Evolutionary conservation across 64 coral and sea anemone species (phyloP).

Genomic region (Astreopora myriophthalma): DNA sequence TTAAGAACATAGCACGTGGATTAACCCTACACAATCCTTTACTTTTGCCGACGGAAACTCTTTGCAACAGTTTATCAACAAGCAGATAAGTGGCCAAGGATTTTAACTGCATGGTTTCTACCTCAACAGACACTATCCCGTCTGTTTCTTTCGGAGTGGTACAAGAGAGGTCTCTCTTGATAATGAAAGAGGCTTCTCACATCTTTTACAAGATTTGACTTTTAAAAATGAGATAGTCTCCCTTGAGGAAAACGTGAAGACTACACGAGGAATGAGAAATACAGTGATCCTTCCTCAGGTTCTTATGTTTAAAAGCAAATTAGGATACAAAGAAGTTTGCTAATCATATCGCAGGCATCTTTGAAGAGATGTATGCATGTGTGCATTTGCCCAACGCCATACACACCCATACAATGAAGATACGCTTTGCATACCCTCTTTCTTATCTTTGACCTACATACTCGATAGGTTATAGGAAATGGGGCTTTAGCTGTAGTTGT

Average conservation of each 20-base stretch:
- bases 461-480: not conserved
- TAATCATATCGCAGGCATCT: not conserved
- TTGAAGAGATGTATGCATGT: not conserved
- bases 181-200: not conserved
- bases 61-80: conserved; percentile 34
- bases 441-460: not conserved
- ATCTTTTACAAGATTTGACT: not conserved
- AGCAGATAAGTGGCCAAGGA: conserved; percentile 26
- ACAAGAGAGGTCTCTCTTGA: not conserved
- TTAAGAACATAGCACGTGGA: not conserved
- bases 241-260: too few species aligned
- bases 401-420: not conserved
- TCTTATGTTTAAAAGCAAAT: not conserved
- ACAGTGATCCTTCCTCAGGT: not conserved
- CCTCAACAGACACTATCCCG: not conserved
- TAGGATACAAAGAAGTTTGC: not conserved
- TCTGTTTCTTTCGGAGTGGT: not conserved
- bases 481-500: not conserved
- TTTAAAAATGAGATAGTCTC: not conserved
- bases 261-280: not conserved
- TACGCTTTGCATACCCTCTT: not conserved
- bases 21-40: conserved; percentile 22
- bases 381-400: too few species aligned
- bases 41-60: conserved; percentile 35
- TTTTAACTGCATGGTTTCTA: not conserved